Base-by-base conservation (phyloP, 2,797 vertebrate genomes). In the Gastrophryne carolinensis region DNA sequence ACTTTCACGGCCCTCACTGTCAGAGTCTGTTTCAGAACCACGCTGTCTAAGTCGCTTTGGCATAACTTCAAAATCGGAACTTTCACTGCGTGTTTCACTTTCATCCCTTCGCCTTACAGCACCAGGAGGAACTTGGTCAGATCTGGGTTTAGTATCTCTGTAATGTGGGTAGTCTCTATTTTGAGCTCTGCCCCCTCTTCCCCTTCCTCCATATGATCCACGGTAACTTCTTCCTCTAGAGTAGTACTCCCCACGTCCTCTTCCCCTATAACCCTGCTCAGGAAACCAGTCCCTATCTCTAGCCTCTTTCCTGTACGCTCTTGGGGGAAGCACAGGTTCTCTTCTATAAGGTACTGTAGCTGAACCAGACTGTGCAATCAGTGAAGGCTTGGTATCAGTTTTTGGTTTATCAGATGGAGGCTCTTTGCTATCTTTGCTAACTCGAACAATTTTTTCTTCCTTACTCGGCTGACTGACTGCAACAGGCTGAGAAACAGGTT, bases 11-110 rank as follows among this genome's bases (percentile, higher is more conserved):
- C 95, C 90, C 85, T 98, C 98, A 0, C 96, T 99, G 84, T 99
- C 98, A 13, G 97, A 97, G 81, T 99, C 98, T 0, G 97, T 98
- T 87, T 98, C 94, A 0, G 98, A 99, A 27, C 96, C 97, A 0
- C 96, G 91, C 30, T 96, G 94, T 1, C 98, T 87, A 7, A 96
- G 87, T 4, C 98, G 92, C 80, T 99, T 99, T 1, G 97, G 97
- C 79, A 98, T 90, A 1, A 98, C 94, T 82, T 99, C 97, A 79
- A 97, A 96, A 85, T 99, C 98, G 0, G 98, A 99, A 82, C 97
- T 99, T 85, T 99, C 98, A 1, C 98, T 99, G n/a, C 96, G 95
- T 0, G 97, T 99, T 84, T 99, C 97, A 1, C 97, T 99, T 83
- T 98, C 98, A 79, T 99, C 98, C 37, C 98, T 87, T 77, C 94